Conservation (phyloP, 2,797 vertebrate genomes). For the Sphenodon punctatus region DNA sequence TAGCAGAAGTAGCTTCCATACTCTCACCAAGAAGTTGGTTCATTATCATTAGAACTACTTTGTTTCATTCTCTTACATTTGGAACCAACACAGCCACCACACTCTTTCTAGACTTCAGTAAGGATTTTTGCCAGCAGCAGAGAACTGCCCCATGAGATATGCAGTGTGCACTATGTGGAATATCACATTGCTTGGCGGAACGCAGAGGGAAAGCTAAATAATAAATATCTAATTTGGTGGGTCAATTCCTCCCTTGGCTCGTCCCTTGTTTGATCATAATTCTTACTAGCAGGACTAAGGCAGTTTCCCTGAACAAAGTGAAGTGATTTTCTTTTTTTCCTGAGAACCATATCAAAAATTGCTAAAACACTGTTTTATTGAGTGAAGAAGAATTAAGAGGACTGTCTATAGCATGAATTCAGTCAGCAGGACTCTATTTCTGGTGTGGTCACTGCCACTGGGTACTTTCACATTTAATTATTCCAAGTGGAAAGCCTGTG, state of each 20-base stretch:
- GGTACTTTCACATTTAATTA: too few species aligned
- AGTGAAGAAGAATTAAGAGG: too few species aligned
- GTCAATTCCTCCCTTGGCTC: neutral
- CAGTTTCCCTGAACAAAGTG: neutral
- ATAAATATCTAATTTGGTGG: neutral
- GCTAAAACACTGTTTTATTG: neutral
- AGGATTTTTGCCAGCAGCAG: neutral
- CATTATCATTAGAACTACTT: too few species aligned
- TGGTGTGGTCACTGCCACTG: too few species aligned
- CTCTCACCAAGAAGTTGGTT: too few species aligned
- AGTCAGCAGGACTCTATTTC: rapidly evolving
- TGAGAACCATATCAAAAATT: neutral
- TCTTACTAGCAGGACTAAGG: neutral
- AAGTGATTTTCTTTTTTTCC: neutral
- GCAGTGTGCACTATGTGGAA: neutral
- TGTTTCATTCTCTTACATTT: too few species aligned
- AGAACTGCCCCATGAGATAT: neutral
- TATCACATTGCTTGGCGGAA: neutral
- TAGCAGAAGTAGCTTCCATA: too few species aligned
- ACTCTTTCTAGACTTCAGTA: too few species aligned
- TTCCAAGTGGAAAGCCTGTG: too few species aligned
- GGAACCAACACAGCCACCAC: too few species aligned
- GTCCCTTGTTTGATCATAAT: neutral
- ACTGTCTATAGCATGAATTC: neutral
- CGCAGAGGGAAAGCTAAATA: neutral